phyloP scores from a whole-genome alignment of 2,888 invertebrate genomes.

The Himalopsyche anomala region DNA sequence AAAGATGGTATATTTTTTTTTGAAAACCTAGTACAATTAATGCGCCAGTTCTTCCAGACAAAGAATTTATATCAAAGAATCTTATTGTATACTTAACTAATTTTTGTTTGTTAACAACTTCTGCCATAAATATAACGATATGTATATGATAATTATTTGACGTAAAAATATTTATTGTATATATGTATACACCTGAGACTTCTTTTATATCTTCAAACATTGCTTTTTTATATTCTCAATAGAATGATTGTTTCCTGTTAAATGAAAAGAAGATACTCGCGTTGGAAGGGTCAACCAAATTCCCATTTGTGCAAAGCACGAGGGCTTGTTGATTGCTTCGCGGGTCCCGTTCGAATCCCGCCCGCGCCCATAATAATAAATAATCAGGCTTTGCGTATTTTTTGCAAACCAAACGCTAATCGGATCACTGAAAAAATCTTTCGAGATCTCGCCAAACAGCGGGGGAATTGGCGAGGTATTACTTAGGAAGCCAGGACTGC shows the following conservation, averaged over 20 bases:
- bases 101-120: no score
- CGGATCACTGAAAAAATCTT: constrained; percentile 61
- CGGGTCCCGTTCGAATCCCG: constrained; percentile 46
- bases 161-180: no score
- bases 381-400: constrained; percentile 51
- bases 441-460: constrained; percentile 55
- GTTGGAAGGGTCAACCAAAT: constrained; percentile 53
- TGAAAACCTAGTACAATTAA: no score
- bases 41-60: no score
- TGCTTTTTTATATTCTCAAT: no score
- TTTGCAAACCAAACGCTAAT: constrained; percentile 60
- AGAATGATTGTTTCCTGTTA: not conserved
- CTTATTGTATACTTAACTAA: no score
- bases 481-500: not conserved
- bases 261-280: not conserved
- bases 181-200: no score
- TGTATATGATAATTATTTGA: no score
- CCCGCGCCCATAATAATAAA: constrained; percentile 45
- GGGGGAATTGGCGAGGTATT: constrained; percentile 37
- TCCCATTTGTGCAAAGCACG: constrained; percentile 52
- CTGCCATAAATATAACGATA: no score
- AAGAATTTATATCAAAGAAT: no score
- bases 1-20: no score
- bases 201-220: no score
- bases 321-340: constrained; percentile 52